Percentiles rank a stretch among this genome's conserved stretches.
Evolutionary conservation across 1,140 invertebrate genomes (phyloP).

Genomic region (Charaxes varanes): DNA sequence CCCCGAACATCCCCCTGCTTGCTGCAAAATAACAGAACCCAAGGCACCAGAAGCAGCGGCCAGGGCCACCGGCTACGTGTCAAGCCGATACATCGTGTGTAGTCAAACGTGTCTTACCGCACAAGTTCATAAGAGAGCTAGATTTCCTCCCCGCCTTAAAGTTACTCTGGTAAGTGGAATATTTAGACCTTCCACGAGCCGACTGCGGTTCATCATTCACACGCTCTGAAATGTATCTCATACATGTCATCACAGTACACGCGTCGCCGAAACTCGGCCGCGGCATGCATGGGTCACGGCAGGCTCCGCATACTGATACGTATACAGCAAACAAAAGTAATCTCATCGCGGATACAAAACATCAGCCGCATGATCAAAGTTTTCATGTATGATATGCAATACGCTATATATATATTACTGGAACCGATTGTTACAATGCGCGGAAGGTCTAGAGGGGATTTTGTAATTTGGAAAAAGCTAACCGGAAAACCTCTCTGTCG

Average conservation of each 20-base stretch:
- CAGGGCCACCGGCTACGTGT: conserved; percentile 27
- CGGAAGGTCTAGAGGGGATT: conserved; percentile 62
- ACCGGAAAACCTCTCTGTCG: conserved; percentile 29
- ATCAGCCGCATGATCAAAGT: conserved; percentile 26
- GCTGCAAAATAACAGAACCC: conserved; percentile 48
- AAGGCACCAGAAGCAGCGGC: conserved; percentile 47
- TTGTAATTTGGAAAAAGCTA: conserved; percentile 47
- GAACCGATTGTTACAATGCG: conserved; percentile 53
- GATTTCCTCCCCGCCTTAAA: conserved; percentile 89
- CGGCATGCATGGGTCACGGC: conserved; percentile 32
- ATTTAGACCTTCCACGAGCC: conserved; percentile 86
- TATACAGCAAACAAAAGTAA: conserved; percentile 51
- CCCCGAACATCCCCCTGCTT: conserved; percentile 19
- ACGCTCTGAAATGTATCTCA: conserved; percentile 71
- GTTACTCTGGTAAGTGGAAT: conserved; percentile 86
- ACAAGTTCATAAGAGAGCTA: conserved; percentile 94
- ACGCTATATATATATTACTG: conserved; percentile 22
- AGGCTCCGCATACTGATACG: conserved; percentile 10
- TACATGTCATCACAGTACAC: conserved; percentile 34
- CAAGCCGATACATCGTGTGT: conserved; percentile 48
- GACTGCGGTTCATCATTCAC: conserved; percentile 83
- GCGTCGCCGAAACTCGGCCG: conserved; percentile 10
- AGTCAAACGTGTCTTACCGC: conserved; percentile 83
- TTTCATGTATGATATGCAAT: conserved; percentile 14
- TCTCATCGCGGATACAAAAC: conserved; percentile 31